Evolutionary conservation across 2,797 vertebrate species (phyloP).

Genomic region (Picus viridis): DNA sequence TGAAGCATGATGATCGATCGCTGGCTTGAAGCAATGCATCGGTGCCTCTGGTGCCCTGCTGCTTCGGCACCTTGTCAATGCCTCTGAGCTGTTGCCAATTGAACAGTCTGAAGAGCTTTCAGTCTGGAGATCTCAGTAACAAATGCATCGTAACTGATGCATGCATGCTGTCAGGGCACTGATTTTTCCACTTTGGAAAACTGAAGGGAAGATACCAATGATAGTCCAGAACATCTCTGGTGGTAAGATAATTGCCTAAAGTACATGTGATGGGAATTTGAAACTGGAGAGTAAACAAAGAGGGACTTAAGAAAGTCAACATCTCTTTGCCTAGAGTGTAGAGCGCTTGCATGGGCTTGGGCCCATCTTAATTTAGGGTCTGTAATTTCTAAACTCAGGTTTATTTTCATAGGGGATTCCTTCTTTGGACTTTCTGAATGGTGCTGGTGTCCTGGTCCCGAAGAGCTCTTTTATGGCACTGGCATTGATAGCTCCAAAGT

Average conservation of each 20-base stretch:
- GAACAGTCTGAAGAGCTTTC: neutral
- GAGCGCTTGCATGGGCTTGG: neutral
- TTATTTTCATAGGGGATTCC: neutral
- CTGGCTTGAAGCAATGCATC: neutral
- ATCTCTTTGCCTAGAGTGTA: neutral
- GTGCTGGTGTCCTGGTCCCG: neutral
- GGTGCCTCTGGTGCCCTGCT: neutral
- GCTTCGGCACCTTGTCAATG: neutral
- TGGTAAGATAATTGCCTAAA: neutral
- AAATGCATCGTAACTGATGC: neutral
- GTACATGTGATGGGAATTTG: accelerated
- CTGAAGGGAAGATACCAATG: neutral
- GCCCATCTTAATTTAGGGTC: neutral
- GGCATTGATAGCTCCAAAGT: neutral
- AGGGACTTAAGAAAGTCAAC: neutral
- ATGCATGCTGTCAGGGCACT: neutral
- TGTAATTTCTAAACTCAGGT: neutral
- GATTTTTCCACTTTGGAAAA: neutral
- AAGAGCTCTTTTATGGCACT: neutral
- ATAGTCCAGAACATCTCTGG: neutral
- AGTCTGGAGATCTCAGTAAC: neutral
- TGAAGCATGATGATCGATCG: neutral
- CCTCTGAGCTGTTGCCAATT: neutral
- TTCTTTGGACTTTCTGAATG: neutral
- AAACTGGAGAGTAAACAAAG: neutral